Percentiles rank a stretch among this genome's conserved stretches.
These are phyloP conservation scores for Heliornis fulica DNA, from an alignment of 2,113 vertebrate species.

Conservation along the genomic window DNA sequence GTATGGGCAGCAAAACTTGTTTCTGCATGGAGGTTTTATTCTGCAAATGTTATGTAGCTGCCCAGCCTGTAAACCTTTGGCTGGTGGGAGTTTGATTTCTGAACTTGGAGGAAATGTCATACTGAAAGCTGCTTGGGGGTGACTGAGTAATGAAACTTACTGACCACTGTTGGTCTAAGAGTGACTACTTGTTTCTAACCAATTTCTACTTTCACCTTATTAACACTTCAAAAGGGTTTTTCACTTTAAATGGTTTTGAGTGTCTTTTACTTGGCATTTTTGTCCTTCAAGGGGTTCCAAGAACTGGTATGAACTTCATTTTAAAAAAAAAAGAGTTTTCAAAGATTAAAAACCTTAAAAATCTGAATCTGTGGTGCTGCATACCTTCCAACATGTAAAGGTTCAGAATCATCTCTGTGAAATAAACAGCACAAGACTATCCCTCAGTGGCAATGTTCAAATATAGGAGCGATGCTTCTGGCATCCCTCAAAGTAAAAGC, in stretches of 20 bases:
- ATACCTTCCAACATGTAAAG: background rate
- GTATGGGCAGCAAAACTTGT: background rate
- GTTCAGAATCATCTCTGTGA: background rate
- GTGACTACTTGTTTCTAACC: background rate
- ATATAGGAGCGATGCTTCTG: background rate
- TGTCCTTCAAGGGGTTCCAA: background rate
- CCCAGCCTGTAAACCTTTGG: background rate
- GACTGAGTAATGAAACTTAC: background rate
- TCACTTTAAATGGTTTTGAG: background rate
- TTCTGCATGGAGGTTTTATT: background rate
- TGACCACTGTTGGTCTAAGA: background rate
- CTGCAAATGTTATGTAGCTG: background rate
- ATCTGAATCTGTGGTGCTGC: background rate
- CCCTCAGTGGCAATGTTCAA: background rate
- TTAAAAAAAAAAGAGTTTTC: background rate
- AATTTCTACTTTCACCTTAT: background rate
- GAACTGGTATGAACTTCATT: background rate
- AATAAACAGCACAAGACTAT: background rate
- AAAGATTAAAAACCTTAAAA: background rate
- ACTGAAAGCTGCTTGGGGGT: background rate
- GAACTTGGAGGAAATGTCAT: background rate
- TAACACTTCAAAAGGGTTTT: background rate
- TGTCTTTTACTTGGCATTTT: background rate
- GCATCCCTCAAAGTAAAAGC: background rate
- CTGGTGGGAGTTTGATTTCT: background rate